Evolutionary conservation across 1,140 invertebrate genomes (phyloP), one percentile per base, ranked within the genome.

Genomic region (Phthorimaea operculella): DNA sequence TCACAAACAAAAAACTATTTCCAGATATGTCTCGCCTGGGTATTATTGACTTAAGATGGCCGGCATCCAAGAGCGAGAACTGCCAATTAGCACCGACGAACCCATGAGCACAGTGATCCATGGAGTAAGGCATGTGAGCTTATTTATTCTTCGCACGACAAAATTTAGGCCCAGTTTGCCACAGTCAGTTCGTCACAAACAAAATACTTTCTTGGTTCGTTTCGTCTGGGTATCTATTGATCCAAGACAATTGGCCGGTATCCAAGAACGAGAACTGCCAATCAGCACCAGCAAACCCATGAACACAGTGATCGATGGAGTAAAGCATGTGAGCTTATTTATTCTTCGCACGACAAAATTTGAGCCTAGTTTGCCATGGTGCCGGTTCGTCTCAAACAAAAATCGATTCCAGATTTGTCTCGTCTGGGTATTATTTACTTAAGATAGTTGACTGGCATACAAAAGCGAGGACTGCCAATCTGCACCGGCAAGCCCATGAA

Each of bases 271-370:
- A 15, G 44, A 15, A 47, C 7, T 16, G 44, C 44, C 44, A 47
- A 47, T 47, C 44, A 47, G 44, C 44, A 47, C 36, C 36, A 9
- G 8, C n/a, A 5, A 2, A 47, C 11, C 44, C 44, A 47, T 47
- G 44, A 47, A 47, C 44, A 47, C 3, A 9, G 12, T 47, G 44
- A 47, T 5, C 44, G 44, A 47, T 47, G 44, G 44, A 47, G 12
- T 9, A 16, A 9, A 14, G 16, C 11, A 9, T 9, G 1, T 15
- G 1, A 16, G 8, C 3, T 47, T 47, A 47, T 47, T 15, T 47
- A 47, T 47, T 47, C 44, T 15, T 47, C n/a, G 44, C 44, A 47
- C 44, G 44, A 16, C 44, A 47, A 47, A 47, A 47, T n/a, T 47
- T 47, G 6, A 28, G 6, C 21, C n/a, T n/a, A n/a, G n/a, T n/a